Percentiles rank a stretch among this genome's conserved stretches.
phyloP scores from a whole-genome alignment of 2,113 vertebrate species.

The Sander vitreus region DNA sequence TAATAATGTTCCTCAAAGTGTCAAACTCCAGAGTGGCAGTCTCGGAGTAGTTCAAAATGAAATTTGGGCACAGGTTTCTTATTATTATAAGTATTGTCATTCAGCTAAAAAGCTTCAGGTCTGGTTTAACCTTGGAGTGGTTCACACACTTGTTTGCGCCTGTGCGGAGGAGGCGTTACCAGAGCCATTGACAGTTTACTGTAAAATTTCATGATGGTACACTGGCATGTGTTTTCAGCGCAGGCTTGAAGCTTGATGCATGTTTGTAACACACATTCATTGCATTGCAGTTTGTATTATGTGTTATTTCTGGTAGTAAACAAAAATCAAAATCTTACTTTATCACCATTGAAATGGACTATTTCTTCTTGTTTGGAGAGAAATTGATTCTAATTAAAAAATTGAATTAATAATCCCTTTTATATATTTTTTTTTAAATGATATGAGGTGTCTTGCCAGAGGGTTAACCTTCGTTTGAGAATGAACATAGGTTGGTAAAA shows the following conservation, averaged over 20 bases:
- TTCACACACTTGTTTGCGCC: not conserved
- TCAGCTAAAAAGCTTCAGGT: not conserved
- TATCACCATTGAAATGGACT: constrained; percentile 1
- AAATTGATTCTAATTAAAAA: constrained; percentile 13
- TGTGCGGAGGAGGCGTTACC: constrained; percentile 14
- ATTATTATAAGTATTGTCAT: no score
- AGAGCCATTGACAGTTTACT: constrained; percentile 41
- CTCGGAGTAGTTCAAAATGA: constrained; percentile 3
- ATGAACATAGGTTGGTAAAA: constrained; percentile 31
- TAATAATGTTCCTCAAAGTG: constrained; percentile 15
- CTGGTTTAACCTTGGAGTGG: constrained; percentile 8
- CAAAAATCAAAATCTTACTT: not conserved
- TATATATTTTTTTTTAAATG: not conserved
- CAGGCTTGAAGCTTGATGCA: constrained; percentile 14
- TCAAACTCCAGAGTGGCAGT: constrained; percentile 24
- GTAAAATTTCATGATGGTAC: constrained; percentile 21
- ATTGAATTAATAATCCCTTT: constrained; percentile 16
- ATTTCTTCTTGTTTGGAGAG: constrained; percentile 23
- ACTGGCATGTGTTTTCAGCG: not conserved
- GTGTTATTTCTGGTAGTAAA: constrained; percentile 46
- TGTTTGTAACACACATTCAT: constrained; percentile 22
- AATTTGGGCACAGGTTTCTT: not conserved
- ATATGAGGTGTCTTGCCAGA: constrained; percentile 22
- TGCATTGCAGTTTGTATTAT: constrained; percentile 13
- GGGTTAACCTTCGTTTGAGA: constrained; percentile 31